A percentile compares a stretch with the other conserved stretches of the same genome.
phyloP scores from a whole-genome alignment of 2,888 invertebrate species.

The Sphecodes monilicornis region DNA sequence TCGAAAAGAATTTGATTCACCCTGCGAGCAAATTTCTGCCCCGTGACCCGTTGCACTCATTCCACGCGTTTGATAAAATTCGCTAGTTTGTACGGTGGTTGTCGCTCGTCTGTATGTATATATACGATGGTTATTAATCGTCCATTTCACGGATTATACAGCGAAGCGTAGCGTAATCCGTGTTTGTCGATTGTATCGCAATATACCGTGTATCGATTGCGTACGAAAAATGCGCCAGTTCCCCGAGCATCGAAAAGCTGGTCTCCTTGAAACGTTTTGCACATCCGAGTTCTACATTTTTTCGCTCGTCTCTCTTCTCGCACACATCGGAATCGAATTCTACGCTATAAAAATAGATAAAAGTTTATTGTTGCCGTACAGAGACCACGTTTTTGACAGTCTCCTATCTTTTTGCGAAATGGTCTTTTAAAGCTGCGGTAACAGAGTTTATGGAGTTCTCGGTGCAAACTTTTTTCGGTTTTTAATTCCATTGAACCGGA shows the following conservation, averaged over 20 bases:
- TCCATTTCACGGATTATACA: slow-evolving; percentile 55
- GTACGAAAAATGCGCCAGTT: slow-evolving; percentile 24
- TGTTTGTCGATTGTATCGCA: slow-evolving; percentile 53
- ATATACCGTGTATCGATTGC: slow-evolving; percentile 47
- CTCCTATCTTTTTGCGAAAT: background rate
- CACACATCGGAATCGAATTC: background rate
- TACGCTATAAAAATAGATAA: background rate
- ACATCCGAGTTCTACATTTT: background rate
- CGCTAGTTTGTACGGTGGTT: slow-evolving; percentile 27
- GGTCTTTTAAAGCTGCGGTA: background rate
- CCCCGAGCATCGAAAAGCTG: slow-evolving; percentile 16
- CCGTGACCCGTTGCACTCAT: slow-evolving; percentile 10
- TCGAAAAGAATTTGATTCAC: background rate
- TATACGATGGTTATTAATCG: slow-evolving; percentile 57
- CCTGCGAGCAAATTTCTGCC: background rate
- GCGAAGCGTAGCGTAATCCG: slow-evolving; percentile 48
- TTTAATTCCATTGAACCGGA: background rate
- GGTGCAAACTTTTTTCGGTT: background rate
- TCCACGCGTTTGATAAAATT: slow-evolving; percentile 41
- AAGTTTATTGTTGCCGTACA: background rate
- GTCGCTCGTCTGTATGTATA: slow-evolving; percentile 21
- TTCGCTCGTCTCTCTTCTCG: background rate
- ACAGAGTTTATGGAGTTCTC: background rate
- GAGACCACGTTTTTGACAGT: background rate
- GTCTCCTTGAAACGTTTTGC: slow-evolving; percentile 29